Base-by-base conservation (phyloP, 2,113 vertebrate genomes). In the Rhineura floridana region DNA sequence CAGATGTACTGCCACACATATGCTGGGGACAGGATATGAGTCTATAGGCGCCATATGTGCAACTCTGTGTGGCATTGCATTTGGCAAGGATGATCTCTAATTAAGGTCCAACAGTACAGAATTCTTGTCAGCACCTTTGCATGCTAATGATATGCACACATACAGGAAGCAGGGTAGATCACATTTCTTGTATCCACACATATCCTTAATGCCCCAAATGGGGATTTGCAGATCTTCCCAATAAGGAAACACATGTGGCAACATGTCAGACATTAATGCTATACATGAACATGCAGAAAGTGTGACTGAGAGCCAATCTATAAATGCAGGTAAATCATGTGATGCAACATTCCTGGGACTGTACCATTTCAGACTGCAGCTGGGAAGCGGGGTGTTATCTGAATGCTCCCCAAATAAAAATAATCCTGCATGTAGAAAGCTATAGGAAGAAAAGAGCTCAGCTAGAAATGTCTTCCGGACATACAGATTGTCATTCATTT, bases 11-110 rank as follows among this genome's bases (percentile, higher is more conserved):
- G 36, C 48, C 63, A 80, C 85, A 87, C 65, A 39, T 52, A 23
- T 80, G 76, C 9, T 6, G 42, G 81, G 70, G 80, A 76, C 87
- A 83, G 87, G 80, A 76, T 83, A 76, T 83, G 46, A 33, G 59
- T 75, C 72, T 48, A 50, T 12, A 8, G 63, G 36, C 44, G 46
- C 87, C 81, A 83, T 83, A 76, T 88, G 87, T 83, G 87, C 81
- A 77, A 65, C 30, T 69, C 23, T 42, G 17, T 30, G 25, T 21
- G 36, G 70, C 62, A 12, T 21, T 30, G 15, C 72, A 67, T 67
- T 88, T 65, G 23, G 55, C 52, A 88, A 67, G 42, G 33, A 50
- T 48, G 23, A 44, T 75, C 23, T 83, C 72, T 76, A 28, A 59
- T 25, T 30, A 25, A 73, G 25, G 19, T 46, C 78, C 52, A 81